Evolutionary conservation across 2,797 vertebrate species (phyloP).

Genomic region (Rhincodon typus): DNA sequence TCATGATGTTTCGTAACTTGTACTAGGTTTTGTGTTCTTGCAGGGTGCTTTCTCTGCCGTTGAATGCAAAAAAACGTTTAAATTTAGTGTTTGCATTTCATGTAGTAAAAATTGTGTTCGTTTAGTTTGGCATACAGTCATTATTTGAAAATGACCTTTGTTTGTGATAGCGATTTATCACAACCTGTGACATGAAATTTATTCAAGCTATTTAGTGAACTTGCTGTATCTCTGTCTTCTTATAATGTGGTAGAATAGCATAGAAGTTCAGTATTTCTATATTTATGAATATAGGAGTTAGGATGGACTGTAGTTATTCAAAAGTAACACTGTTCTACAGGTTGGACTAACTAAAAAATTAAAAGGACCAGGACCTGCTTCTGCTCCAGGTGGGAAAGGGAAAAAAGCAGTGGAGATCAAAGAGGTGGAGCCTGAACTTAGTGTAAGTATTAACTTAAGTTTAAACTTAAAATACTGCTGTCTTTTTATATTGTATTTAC

Average conservation of each 20-base stretch:
- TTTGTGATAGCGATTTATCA: not conserved
- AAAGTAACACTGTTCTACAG: conserved; percentile 50
- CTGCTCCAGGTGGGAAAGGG: conserved; percentile 61
- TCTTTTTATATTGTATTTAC: not conserved
- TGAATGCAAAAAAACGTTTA: not conserved
- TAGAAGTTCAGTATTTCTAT: not conserved
- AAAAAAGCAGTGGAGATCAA: conserved; percentile 76
- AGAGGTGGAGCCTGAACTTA: conserved; percentile 80
- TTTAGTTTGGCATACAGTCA: not conserved
- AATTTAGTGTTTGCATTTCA: not conserved
- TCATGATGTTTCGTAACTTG: not conserved
- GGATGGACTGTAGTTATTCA: not conserved
- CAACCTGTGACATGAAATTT: not conserved
- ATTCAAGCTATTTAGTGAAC: not conserved
- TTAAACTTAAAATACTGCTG: not conserved
- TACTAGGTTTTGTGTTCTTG: not conserved
- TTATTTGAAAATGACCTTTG: too few species aligned
- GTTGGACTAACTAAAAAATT: conserved; percentile 73
- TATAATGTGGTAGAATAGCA: not conserved
- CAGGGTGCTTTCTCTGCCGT: not conserved
- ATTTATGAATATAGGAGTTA: not conserved
- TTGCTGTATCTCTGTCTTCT: not conserved
- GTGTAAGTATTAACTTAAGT: conserved; percentile 61
- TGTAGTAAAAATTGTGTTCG: not conserved
- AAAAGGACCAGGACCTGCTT: conserved; percentile 56